Evolutionary conservation across 2,888 invertebrate species (phyloP).

Genomic region (Drosophila mercatorum): DNA sequence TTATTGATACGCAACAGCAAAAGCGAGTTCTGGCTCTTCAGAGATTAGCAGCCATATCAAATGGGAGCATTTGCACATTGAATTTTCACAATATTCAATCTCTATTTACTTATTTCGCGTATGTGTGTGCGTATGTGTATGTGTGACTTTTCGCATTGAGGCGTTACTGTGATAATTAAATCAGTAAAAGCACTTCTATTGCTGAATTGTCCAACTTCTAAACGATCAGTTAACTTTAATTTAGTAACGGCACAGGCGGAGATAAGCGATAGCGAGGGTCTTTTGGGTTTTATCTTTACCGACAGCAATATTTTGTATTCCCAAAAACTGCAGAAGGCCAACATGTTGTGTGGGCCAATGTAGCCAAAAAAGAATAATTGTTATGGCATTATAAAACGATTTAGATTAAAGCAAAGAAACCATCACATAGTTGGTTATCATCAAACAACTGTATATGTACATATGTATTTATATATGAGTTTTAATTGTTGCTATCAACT

Average conservation of each 20-base stretch:
- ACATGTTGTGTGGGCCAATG: constrained; percentile 21
- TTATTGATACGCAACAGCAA: constrained; percentile 46
- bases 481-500: constrained; percentile 39
- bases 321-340: constrained; percentile 46
- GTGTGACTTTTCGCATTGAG: constrained; percentile 45
- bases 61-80: constrained; percentile 11
- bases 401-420: constrained; percentile 48
- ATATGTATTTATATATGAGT: constrained; percentile 3
- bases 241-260: constrained; percentile 9
- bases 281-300: constrained; percentile 27
- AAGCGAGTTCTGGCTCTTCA: constrained; percentile 8
- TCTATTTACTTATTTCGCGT: constrained; percentile 8
- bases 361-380: constrained; percentile 14
- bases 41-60: constrained; percentile 50
- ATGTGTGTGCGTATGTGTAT: background rate
- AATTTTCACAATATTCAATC: constrained; percentile 1
- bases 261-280: constrained; percentile 23
- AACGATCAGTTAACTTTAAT: constrained; percentile 9
- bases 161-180: constrained; percentile 48
- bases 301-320: constrained; percentile 6
- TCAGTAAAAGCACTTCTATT: constrained; percentile 16
- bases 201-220: background rate
- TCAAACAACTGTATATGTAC: background rate
- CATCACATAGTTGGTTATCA: background rate
- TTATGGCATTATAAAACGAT: constrained; percentile 50